Conservation (phyloP, 2,113 vertebrate species). For the Mungos mungo region DNA sequence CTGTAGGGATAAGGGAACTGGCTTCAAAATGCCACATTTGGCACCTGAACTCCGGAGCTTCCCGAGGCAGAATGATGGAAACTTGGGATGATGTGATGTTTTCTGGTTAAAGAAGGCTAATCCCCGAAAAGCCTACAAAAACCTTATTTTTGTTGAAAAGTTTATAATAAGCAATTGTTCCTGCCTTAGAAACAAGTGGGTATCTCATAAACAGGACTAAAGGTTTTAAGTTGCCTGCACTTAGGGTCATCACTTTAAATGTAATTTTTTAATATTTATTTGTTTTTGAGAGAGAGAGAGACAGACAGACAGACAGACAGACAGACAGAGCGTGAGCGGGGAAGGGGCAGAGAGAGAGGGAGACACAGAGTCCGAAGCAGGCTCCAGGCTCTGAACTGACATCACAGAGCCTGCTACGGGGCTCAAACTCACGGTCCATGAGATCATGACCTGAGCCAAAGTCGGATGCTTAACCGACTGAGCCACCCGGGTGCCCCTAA, state of each 20-base stretch:
- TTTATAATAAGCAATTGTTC: not conserved
- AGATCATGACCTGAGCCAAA: no score
- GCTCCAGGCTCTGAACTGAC: no score
- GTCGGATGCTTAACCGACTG: no score
- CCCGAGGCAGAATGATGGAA: not conserved
- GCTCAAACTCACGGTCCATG: no score
- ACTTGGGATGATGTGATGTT: not conserved
- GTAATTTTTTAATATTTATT: not conserved
- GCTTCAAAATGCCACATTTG: not conserved
- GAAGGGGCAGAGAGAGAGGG: no score
- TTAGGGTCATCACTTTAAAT: not conserved
- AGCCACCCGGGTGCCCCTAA: no score
- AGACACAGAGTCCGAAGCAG: no score
- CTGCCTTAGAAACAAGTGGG: not conserved
- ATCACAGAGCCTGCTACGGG: no score
- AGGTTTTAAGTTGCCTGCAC: not conserved
- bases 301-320: no score
- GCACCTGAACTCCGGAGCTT: not conserved
- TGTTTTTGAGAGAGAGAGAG: no score
- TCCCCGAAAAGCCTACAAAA: not conserved
- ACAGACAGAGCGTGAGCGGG: no score
- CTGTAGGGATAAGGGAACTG: not conserved
- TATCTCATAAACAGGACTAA: not conserved
- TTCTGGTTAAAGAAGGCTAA: not conserved
- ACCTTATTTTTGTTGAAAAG: not conserved